These are phyloP conservation scores for Agelastica alni DNA, from an alignment of 2,888 invertebrate species.

Conservation along the genomic window DNA sequence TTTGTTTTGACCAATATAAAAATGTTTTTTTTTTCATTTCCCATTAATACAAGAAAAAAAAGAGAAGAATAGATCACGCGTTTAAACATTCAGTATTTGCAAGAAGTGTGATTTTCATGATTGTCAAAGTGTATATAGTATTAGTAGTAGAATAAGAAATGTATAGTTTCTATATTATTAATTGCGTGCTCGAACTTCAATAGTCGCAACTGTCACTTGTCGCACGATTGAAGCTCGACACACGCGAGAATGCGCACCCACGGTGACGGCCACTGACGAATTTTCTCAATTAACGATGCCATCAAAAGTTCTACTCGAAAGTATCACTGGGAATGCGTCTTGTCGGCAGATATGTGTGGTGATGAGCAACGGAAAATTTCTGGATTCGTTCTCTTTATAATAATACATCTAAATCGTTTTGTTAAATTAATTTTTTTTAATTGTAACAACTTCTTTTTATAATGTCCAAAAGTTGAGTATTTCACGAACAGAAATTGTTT, in stretches of 20 bases:
- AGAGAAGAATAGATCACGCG: conserved; percentile 42
- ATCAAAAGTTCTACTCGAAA: too few relatives aligned
- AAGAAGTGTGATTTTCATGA: conserved; percentile 46
- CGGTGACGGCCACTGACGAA: background rate
- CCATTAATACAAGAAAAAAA: conserved; percentile 36
- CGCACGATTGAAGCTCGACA: background rate
- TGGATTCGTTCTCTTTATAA: too few relatives aligned
- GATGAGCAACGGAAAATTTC: background rate
- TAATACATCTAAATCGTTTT: background rate
- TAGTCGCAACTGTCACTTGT: background rate
- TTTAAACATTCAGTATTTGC: conserved; percentile 44
- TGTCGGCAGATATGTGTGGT: conserved; percentile 3
- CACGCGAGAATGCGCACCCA: background rate
- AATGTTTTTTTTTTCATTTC: conserved; percentile 10
- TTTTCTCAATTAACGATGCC: too few relatives aligned
- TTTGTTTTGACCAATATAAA: conserved; percentile 11
- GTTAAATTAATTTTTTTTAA: background rate
- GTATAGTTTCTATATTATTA: conserved; percentile 41
- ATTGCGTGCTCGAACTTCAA: conserved; percentile 10
- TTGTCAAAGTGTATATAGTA: conserved; percentile 56
- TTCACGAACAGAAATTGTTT: too few relatives aligned
- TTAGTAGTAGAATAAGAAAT: conserved; percentile 42
- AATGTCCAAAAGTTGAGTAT: too few relatives aligned
- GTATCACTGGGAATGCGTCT: conserved; percentile 1
- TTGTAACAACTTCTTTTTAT: too few relatives aligned